phyloP scores from a whole-genome alignment of 2,113 vertebrate species.

The Condylura cristata region DNA sequence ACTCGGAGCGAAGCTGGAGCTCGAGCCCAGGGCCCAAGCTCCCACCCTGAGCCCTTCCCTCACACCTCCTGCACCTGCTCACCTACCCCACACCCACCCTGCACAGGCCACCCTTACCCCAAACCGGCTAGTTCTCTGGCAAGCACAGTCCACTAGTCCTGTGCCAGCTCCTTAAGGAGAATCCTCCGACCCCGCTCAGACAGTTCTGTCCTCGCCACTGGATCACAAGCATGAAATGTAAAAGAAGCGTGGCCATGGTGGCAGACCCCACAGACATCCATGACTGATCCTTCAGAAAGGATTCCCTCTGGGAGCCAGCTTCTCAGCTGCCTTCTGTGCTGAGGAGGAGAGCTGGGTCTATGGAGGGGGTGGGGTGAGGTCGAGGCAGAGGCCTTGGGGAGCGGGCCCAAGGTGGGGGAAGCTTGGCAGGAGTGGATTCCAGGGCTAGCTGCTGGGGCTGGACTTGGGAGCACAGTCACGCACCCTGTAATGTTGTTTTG shows the following conservation, averaged over 20 bases:
- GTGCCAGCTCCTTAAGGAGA: background rate
- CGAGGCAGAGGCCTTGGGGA: background rate
- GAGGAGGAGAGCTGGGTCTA: background rate
- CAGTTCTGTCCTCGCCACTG: background rate
- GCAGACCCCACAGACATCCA: background rate
- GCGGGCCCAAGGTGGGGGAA: too few relatives aligned
- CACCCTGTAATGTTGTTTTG: too few relatives aligned
- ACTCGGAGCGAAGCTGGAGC: background rate
- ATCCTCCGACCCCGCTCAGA: background rate
- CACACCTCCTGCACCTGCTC: background rate
- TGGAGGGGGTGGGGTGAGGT: background rate
- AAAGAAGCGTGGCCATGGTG: background rate
- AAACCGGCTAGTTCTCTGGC: background rate
- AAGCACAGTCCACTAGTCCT: background rate
- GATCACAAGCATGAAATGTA: background rate
- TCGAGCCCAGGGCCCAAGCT: background rate
- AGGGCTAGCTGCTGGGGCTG: background rate
- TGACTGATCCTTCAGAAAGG: background rate
- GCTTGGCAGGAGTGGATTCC: background rate
- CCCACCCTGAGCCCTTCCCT: background rate
- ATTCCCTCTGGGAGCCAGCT: background rate
- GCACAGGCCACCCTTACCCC: background rate
- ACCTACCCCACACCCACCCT: too few relatives aligned
- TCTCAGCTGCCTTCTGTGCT: background rate
- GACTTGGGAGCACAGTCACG: too few relatives aligned